Evolutionary conservation across 2,888 invertebrate genomes (phyloP).

Genomic region (Andrena dorsata): DNA sequence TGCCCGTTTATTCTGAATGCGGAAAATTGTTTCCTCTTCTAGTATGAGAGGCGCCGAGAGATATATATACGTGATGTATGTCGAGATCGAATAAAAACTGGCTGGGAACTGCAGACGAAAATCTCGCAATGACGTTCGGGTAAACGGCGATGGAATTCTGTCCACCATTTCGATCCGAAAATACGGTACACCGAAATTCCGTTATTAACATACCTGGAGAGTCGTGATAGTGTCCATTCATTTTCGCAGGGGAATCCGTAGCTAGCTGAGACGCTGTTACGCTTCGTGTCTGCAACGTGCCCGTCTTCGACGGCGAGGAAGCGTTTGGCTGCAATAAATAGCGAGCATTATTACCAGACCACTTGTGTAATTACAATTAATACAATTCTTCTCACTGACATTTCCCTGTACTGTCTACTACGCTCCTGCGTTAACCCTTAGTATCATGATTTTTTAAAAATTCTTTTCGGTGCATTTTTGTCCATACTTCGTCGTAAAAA

Average conservation of each 20-base stretch:
- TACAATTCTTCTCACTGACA: too few species aligned
- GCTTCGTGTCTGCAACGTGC: slow-evolving; percentile 95
- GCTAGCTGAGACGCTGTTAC: slow-evolving; percentile 96
- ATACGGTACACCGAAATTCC: too few species aligned
- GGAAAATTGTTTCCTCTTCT: slow-evolving; percentile 1
- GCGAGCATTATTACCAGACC: not conserved
- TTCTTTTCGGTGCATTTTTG: too few species aligned
- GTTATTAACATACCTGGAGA: slow-evolving; percentile 82
- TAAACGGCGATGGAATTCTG: not conserved
- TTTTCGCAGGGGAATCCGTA: slow-evolving; percentile 95
- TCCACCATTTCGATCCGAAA: not conserved
- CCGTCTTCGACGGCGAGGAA: slow-evolving; percentile 89
- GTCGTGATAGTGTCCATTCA: slow-evolving; percentile 91
- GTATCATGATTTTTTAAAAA: too few species aligned
- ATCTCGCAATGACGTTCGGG: not conserved
- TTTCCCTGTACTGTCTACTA: too few species aligned
- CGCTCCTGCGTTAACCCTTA: too few species aligned
- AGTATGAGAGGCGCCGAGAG: not conserved
- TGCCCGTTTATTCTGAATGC: slow-evolving; percentile 26
- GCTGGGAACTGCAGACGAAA: not conserved
- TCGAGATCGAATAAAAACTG: not conserved
- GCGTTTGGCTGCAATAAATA: slow-evolving; percentile 83
- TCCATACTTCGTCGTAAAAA: too few species aligned
- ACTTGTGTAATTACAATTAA: not conserved
- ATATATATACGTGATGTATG: not conserved